Conservation (phyloP, 1,140 invertebrate species). For the Melipona quadrifasciata region DNA sequence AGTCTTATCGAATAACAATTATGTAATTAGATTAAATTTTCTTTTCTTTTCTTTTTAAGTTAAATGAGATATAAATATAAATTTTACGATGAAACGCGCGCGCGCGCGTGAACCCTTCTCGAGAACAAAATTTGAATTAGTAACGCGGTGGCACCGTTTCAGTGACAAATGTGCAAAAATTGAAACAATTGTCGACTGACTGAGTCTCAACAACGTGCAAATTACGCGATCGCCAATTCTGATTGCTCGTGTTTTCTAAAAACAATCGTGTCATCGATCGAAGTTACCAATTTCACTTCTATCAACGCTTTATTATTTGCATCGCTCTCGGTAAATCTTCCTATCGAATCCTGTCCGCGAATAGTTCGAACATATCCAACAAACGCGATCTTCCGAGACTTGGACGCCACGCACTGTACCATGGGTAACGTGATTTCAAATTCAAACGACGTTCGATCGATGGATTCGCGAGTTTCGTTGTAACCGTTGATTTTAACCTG, state of each 20-base stretch:
- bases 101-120: neutral
- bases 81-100: no score
- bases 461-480: neutral
- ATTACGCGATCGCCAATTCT: neutral
- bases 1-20: neutral
- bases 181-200: neutral
- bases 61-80: neutral
- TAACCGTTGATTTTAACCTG: neutral
- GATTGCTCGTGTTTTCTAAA: constrained; percentile 11
- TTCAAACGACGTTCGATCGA: neutral
- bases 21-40: accelerated
- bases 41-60: neutral
- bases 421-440: neutral
- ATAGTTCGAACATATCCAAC: neutral
- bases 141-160: neutral
- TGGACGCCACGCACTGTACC: neutral
- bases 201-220: neutral
- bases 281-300: neutral
- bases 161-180: neutral
- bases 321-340: neutral
- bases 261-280: constrained; percentile 24
- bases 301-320: neutral
- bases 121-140: neutral
- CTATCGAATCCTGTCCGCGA: neutral
- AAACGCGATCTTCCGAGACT: neutral